phyloP scores from a whole-genome alignment of 2,797 vertebrate genomes.

The Catharus ustulatus region DNA sequence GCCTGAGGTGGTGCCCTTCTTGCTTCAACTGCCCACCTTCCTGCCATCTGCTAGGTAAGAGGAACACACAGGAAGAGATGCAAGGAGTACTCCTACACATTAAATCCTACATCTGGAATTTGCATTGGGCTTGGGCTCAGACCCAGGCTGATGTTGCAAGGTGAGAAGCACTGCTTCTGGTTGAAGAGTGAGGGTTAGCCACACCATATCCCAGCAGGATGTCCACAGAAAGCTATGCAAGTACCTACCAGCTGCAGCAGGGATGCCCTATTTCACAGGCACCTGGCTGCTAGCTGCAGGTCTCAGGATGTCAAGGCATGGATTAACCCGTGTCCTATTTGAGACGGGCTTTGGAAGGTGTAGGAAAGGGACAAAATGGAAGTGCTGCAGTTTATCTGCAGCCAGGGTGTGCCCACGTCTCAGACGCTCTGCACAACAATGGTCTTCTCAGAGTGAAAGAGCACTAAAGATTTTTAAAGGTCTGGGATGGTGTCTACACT shows the following conservation, averaged over 20 bases:
- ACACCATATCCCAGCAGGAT: background rate
- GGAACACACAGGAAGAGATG: background rate
- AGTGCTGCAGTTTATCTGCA: background rate
- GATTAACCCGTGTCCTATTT: background rate
- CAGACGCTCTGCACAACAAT: background rate
- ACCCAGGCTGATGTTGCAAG: background rate
- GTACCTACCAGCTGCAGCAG: background rate
- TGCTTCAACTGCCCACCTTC: background rate
- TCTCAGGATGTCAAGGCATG: rapidly evolving
- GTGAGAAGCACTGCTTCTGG: background rate
- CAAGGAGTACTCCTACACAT: background rate
- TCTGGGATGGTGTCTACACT: background rate
- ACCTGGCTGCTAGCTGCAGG: background rate
- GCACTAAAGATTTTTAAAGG: background rate
- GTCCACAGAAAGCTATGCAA: background rate
- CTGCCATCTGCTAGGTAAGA: background rate
- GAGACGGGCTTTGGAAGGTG: background rate
- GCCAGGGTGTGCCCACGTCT: background rate
- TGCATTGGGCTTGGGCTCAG: background rate
- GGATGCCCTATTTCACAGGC: background rate
- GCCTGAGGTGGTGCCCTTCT: background rate
- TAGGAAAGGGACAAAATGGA: background rate
- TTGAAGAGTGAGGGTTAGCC: background rate
- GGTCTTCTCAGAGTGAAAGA: background rate
- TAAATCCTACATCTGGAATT: background rate